Percentiles rank a stretch among this genome's conserved stretches.
These are phyloP conservation scores for Brotula barbata DNA, from an alignment of 2,797 vertebrate genomes.

Conservation along the genomic window DNA sequence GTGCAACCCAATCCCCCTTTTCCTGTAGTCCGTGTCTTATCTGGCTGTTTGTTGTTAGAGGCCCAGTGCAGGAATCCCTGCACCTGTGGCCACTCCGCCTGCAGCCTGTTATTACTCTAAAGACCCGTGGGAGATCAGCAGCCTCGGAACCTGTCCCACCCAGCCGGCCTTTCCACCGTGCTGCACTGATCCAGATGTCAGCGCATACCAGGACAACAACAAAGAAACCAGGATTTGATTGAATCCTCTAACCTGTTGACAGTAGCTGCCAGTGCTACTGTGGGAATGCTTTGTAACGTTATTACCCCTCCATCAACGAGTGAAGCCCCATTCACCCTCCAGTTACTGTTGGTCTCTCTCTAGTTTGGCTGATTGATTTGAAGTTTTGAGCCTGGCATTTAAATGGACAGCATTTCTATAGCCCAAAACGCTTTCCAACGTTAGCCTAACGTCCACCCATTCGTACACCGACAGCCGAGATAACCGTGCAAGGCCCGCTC, in stretches of 20 bases:
- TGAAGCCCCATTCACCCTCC: conserved; percentile 15
- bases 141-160: conserved; percentile 41
- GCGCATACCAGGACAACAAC: conserved; percentile 57
- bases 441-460: no score
- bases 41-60: conserved; percentile 53
- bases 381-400: no score
- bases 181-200: conserved; percentile 66
- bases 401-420: no score
- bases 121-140: conserved; percentile 64
- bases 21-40: conserved; percentile 22
- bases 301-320: conserved; percentile 28
- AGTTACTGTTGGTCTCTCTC: neutral
- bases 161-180: conserved; percentile 25
- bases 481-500: no score
- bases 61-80: conserved; percentile 28
- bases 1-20: conserved; percentile 14
- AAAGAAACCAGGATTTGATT: conserved; percentile 55
- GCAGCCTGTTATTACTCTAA: conserved; percentile 45
- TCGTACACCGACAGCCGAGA: no score
- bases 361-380: no score
- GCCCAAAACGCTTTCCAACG: no score
- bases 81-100: conserved; percentile 56
- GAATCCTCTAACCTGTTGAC: conserved; percentile 68
- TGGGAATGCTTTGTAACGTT: conserved; percentile 56
- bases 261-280: conserved; percentile 57